A percentile compares a stretch with the other conserved stretches of the same genome.
Conservation (phyloP, 1,140 invertebrate species). For the Scaptomyza graminum region DNA sequence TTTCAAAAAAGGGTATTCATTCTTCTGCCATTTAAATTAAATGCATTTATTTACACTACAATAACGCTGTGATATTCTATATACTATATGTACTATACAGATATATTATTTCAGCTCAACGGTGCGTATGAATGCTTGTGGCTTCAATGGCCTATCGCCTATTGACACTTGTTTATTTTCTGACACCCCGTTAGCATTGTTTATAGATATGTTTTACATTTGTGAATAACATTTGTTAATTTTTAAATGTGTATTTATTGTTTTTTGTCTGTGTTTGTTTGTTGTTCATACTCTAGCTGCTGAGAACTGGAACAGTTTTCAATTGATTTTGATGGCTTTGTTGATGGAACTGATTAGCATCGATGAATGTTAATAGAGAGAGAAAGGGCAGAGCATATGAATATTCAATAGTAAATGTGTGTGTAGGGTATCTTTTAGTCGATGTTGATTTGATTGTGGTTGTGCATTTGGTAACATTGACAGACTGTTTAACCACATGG, state of each 20-base stretch:
- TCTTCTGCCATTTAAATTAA: not conserved
- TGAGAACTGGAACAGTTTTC: constrained; percentile 22
- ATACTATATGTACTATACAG: constrained; percentile 48
- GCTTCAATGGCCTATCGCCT: constrained; percentile 58
- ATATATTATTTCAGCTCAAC: constrained; percentile 55
- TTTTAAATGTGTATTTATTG: not conserved
- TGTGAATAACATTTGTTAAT: constrained; percentile 8
- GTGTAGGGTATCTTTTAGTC: constrained; percentile 1
- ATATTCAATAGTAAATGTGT: not conserved
- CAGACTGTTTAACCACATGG: constrained; percentile 22
- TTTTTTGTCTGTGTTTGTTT: constrained; percentile 11
- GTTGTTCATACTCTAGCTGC: not conserved
- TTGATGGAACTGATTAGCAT: constrained; percentile 39
- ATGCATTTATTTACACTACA: not conserved
- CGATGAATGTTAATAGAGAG: constrained; percentile 3
- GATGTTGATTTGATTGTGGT: constrained; percentile 13
- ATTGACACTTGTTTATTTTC: constrained; percentile 77
- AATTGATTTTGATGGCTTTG: constrained; percentile 23
- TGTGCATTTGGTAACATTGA: constrained; percentile 22
- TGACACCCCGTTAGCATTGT: constrained; percentile 62
- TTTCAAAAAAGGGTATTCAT: not conserved
- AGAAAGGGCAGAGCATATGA: too few species aligned
- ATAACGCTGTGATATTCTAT: constrained; percentile 15
- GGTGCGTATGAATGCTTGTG: constrained; percentile 43
- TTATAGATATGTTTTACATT: constrained; percentile 19